These are phyloP conservation scores for Turnix velox DNA, from an alignment of 2,113 vertebrate genomes.

Conservation along the genomic window DNA sequence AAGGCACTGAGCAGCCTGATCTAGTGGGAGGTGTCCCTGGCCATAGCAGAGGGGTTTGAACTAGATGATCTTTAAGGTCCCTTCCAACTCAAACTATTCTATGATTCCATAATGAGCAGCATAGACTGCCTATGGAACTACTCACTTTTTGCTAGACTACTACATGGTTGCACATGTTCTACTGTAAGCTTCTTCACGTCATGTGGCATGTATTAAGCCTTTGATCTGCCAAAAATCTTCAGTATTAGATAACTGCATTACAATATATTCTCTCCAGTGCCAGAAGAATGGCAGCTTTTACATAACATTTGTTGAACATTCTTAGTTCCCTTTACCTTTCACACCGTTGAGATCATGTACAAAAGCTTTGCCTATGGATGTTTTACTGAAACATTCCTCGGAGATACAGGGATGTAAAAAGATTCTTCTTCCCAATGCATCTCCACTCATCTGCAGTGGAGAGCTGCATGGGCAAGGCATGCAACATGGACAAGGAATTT, in stretches of 20 bases:
- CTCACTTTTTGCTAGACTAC: not conserved
- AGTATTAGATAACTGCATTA: not conserved
- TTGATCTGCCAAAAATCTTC: not conserved
- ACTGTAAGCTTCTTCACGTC: not conserved
- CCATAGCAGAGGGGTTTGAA: no score
- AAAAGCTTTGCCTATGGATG: not conserved
- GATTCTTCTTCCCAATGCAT: not conserved
- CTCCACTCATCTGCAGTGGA: not conserved
- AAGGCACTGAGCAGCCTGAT: no score
- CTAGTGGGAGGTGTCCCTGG: no score
- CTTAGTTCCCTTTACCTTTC: not conserved
- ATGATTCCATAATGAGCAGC: not conserved
- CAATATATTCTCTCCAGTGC: not conserved
- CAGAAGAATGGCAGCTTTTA: not conserved
- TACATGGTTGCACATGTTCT: not conserved
- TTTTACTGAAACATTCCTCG: not conserved
- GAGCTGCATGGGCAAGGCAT: not conserved
- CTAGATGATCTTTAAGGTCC: no score
- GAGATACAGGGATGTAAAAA: not conserved
- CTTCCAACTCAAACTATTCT: no score
- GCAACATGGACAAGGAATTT: accelerated
- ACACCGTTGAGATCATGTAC: not conserved
- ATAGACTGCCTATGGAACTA: not conserved
- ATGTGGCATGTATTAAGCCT: not conserved
- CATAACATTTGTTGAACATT: not conserved